phyloP scores from a whole-genome alignment of 2,113 vertebrate species.

The Danionella cerebrum region DNA sequence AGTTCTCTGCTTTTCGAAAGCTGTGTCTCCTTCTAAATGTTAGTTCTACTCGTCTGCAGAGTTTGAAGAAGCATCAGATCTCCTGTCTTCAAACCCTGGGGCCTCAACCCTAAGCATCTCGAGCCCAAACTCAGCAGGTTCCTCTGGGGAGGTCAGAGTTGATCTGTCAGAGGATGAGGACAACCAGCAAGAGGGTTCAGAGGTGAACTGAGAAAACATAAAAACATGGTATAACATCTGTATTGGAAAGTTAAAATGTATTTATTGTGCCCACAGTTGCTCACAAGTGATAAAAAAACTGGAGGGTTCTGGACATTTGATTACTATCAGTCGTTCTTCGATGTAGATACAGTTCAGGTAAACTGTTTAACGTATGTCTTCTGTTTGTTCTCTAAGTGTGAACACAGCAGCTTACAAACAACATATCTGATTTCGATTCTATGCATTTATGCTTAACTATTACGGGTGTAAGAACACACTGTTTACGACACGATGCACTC shows the following conservation, averaged over 20 bases:
- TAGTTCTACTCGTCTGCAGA: slow-evolving; percentile 49
- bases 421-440: too few species aligned
- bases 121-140: slow-evolving; percentile 24
- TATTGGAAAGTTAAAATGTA: too few species aligned
- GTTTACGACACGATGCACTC: too few species aligned
- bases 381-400: neutral
- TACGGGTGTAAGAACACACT: too few species aligned
- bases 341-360: slow-evolving; percentile 80
- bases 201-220: slow-evolving; percentile 47
- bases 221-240: too few species aligned
- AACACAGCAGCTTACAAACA: too few species aligned
- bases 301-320: slow-evolving; percentile 79
- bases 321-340: slow-evolving; percentile 81
- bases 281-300: slow-evolving; percentile 61
- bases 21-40: neutral
- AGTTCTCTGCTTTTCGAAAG: neutral
- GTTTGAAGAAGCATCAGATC: slow-evolving; percentile 70
- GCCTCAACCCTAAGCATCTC: slow-evolving; percentile 57
- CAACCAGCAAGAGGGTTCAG: slow-evolving; percentile 63
- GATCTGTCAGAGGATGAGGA: slow-evolving; percentile 65
- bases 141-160: slow-evolving; percentile 57
- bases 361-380: neutral
- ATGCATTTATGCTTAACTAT: too few species aligned
- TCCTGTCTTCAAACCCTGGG: slow-evolving; percentile 63
- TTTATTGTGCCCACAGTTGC: slow-evolving; percentile 59